A percentile compares a stretch with the other conserved stretches of the same genome.
Evolutionary conservation across 2,888 invertebrate species (phyloP).

Genomic region (Plebejus argus): DNA sequence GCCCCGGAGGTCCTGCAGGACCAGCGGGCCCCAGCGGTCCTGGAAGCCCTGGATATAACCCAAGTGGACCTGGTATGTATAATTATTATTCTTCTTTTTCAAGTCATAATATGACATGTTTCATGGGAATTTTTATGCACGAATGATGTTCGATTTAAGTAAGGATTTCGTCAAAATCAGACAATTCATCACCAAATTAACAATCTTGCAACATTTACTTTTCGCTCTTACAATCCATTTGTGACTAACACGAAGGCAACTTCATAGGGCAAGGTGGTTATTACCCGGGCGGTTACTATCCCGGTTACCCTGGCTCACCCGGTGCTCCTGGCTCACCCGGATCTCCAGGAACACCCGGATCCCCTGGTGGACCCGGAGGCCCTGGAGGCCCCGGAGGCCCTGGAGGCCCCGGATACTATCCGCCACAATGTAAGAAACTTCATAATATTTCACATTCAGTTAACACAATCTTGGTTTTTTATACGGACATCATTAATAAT

Average conservation of each 20-base stretch:
- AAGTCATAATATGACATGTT: not conserved
- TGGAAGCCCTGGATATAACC: slow-evolving; percentile 25
- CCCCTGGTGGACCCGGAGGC: slow-evolving; percentile 38
- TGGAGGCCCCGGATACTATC: slow-evolving; percentile 22
- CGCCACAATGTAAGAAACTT: slow-evolving; percentile 20
- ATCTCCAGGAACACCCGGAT: slow-evolving; percentile 39
- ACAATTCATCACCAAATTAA: no score
- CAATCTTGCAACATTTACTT: not conserved
- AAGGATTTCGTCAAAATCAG: no score
- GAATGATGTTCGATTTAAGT: no score
- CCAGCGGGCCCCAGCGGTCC: not conserved
- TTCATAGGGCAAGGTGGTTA: slow-evolving; percentile 32
- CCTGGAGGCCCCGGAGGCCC: slow-evolving; percentile 32
- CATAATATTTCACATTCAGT: no score
- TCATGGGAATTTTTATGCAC: no score
- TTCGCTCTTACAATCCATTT: not conserved
- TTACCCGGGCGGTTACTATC: slow-evolving; percentile 33
- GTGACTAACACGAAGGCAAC: slow-evolving; percentile 14
- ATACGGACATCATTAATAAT: no score
- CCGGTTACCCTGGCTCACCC: slow-evolving; percentile 61
- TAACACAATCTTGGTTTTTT: no score
- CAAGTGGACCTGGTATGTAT: slow-evolving; percentile 46
- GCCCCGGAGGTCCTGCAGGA: slow-evolving; percentile 38
- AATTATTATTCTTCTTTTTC: not conserved
- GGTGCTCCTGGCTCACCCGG: slow-evolving; percentile 44